Base-by-base conservation (phyloP, 2,113 vertebrate species). In the Nicator chloris region DNA sequence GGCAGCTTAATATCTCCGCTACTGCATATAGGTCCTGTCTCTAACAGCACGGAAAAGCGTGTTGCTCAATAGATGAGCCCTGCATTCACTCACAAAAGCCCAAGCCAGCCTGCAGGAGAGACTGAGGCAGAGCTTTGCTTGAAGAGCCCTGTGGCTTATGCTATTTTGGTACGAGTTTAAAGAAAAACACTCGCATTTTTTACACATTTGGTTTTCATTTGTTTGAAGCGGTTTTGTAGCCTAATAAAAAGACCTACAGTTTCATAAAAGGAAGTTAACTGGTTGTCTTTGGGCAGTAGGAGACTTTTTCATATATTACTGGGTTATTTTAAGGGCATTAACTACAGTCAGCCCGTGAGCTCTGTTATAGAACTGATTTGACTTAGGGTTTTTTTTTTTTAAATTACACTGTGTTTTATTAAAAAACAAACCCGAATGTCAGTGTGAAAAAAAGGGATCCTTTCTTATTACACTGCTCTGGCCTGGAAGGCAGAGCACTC, bases 151-250 rank as follows among this genome's bases (percentile, higher is more conserved):
- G 49, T 57, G 94, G n/a, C 78, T 94, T 87, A 51, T 0, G 2
- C 75, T 95, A 57, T 95, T 94, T 88, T 88, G 60, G 79, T 80
- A 56, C 0, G 7, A 88, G 39, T 81, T 91, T 86, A 88, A 92
- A 95, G 69, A 79, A 86, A 92, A 96, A 57, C 47, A 49, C 35
- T 77, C 65, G 31, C 64, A 66, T 96, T 88, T 86, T 76, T 93
- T 72, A 80, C 66, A 94, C 95, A 97, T 98, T 98, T 98, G 96
- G 96, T 96, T 98, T 97, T 96, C 90, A 97, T 98, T 97, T 97
- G 87, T 95, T 97, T 96, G 92, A 96, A 97, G 93, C 77, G 60
- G 71, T 97, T 98, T 97, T 96, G 92, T 95, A 97, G 91, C 81
- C 96, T 95, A 96, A 95, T 97, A 96, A 97, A 96, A 97, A 97